phyloP scores from a whole-genome alignment of 2,113 vertebrate genomes.

The Synodontis membranacea region DNA sequence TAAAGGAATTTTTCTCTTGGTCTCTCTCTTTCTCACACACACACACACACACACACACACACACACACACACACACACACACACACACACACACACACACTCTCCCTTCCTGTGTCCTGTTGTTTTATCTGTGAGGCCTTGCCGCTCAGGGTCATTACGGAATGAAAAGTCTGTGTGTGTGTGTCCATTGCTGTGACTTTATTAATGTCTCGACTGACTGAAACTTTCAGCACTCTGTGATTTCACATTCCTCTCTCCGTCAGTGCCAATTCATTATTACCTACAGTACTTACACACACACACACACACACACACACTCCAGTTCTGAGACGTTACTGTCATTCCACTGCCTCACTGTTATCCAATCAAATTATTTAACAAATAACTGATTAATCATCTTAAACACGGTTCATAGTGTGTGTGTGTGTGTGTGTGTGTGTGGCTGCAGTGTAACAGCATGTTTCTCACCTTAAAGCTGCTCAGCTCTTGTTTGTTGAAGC shows the following conservation, averaged over 20 bases:
- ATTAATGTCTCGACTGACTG: background rate
- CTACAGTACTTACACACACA: background rate
- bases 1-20: background rate
- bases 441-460: background rate
- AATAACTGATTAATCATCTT: background rate
- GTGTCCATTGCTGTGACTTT: background rate
- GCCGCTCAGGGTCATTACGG: background rate
- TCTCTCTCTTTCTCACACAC: background rate
- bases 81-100: slow-evolving; percentile 1
- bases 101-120: slow-evolving; percentile 22
- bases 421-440: background rate
- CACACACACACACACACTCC: background rate
- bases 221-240: background rate
- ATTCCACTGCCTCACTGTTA: background rate
- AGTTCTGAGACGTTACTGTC: background rate
- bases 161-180: background rate
- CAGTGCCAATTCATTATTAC: background rate
- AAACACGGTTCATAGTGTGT: background rate
- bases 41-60: background rate
- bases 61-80: background rate
- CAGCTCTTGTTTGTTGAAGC: slow-evolving; percentile 75
- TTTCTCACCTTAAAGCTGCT: slow-evolving; percentile 73
- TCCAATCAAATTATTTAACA: background rate
- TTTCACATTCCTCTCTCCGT: slow-evolving; percentile 8
- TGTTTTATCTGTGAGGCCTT: slow-evolving; percentile 25